A percentile compares a stretch with the other conserved stretches of the same genome.
These are phyloP conservation scores for Cheilosia vernalis DNA, from an alignment of 2,888 invertebrate species.

Conservation along the genomic window DNA sequence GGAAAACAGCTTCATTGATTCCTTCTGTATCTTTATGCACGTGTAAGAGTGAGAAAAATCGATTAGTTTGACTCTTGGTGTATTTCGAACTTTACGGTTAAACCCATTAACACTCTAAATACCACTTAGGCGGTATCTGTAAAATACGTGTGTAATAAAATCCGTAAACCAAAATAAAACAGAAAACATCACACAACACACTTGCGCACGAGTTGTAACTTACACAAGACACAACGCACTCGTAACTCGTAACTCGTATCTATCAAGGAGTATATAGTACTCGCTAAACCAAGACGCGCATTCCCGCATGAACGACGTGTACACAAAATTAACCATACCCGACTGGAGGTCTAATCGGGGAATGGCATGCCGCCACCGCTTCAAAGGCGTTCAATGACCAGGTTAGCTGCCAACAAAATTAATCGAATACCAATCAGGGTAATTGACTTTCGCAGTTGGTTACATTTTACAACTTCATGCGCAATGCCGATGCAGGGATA, in stretches of 20 bases:
- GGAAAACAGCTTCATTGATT: conserved; percentile 9
- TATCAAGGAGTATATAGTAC: not conserved
- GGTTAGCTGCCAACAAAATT: conserved; percentile 48
- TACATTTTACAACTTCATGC: conserved; percentile 40
- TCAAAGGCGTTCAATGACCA: conserved; percentile 31
- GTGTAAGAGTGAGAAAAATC: conserved; percentile 22
- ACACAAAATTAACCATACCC: conserved; percentile 29
- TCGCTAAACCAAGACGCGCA: not conserved
- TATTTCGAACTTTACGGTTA: conserved; percentile 18
- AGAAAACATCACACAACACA: not conserved
- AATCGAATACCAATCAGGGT: conserved; percentile 55
- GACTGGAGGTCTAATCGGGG: conserved; percentile 7
- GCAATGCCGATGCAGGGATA: conserved; percentile 6
- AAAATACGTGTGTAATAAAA: conserved; percentile 14
- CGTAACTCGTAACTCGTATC: not conserved
- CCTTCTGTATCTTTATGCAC: not conserved
- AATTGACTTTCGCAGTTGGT: conserved; percentile 55
- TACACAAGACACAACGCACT: not conserved
- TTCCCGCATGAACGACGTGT: not conserved
- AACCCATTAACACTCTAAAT: conserved; percentile 43
- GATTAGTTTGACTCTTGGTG: conserved; percentile 31
- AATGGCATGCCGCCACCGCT: conserved; percentile 4
- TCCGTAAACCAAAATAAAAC: not conserved
- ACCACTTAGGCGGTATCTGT: conserved; percentile 29
- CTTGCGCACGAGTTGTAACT: too few species aligned